phyloP scores from a whole-genome alignment of 2,888 invertebrate genomes.

The Atethmia centrago region DNA sequence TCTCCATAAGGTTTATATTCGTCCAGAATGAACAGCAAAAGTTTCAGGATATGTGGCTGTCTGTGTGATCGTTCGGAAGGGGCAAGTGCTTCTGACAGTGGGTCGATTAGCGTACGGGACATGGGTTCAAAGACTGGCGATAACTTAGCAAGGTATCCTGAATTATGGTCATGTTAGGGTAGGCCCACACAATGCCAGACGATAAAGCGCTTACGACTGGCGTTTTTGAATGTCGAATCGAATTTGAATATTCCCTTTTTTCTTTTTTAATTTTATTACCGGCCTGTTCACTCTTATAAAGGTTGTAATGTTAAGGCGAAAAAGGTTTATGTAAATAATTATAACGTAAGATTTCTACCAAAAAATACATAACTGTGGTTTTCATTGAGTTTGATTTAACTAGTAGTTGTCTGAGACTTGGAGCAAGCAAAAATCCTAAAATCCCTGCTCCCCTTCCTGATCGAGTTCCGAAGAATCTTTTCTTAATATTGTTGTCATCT shows the following conservation, averaged over 20 bases:
- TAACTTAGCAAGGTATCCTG: constrained; percentile 68
- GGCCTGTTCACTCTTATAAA: not conserved
- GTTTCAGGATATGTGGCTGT: constrained; percentile 68
- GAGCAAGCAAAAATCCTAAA: not conserved
- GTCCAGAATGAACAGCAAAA: constrained; percentile 37
- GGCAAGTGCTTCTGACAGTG: constrained; percentile 85
- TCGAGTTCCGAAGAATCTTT: not conserved
- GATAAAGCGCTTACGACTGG: constrained; percentile 50
- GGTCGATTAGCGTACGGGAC: constrained; percentile 84
- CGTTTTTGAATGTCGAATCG: constrained; percentile 32
- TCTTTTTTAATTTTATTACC: constrained; percentile 7
- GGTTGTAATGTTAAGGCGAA: not conserved
- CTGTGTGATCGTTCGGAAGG: constrained; percentile 82
- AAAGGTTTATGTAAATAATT: not conserved
- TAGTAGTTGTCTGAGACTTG: not conserved
- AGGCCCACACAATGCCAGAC: constrained; percentile 48
- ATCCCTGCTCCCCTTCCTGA: not conserved
- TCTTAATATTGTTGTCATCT: not conserved
- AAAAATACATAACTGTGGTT: not conserved
- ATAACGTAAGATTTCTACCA: not conserved
- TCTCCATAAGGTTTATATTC: constrained; percentile 44
- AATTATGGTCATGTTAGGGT: constrained; percentile 62
- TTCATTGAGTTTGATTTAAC: not conserved
- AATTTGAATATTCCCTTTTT: constrained; percentile 27
- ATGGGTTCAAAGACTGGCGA: constrained; percentile 81